phyloP scores from a whole-genome alignment of 37 sponge, comb jelly and placozoan genomes.

The Tethya wilhelma region DNA sequence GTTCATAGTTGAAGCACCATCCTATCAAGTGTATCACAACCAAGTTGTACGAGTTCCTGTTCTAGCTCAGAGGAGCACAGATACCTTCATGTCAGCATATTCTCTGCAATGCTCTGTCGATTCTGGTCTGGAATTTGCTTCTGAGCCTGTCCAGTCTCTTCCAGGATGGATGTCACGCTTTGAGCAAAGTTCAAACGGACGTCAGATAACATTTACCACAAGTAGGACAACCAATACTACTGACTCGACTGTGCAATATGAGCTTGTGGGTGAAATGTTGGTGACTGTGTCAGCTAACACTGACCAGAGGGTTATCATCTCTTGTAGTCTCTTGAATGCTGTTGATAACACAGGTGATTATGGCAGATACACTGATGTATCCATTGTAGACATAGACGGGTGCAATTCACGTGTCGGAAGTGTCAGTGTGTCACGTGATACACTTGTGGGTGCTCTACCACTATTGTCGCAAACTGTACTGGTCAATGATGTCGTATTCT shows the following conservation, averaged over 20 bases:
- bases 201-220: not conserved
- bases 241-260: not conserved
- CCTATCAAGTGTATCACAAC: constrained; percentile 23
- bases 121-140: constrained; percentile 23
- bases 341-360: constrained; percentile 9
- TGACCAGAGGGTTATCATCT: not conserved
- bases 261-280: not conserved
- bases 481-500: constrained; percentile 50
- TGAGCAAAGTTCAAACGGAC: not conserved
- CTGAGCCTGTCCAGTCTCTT: not conserved
- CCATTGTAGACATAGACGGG: not conserved
- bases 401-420: constrained; percentile 12
- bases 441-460: constrained; percentile 32
- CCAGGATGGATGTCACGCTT: constrained; percentile 6
- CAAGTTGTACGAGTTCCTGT: constrained; percentile 24
- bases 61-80: not conserved
- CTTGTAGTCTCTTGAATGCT: constrained; percentile 1
- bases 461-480: constrained; percentile 27
- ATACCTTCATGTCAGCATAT: constrained; percentile 10
- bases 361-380: constrained; percentile 17
- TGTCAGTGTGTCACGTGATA: constrained; percentile 3
- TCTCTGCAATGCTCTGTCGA: constrained; percentile 14
- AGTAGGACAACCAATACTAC: not conserved
- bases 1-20: constrained; percentile 27
- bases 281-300: not conserved